Evolutionary conservation across 2,797 vertebrate species (phyloP).

Genomic region (Forpus xanthops): DNA sequence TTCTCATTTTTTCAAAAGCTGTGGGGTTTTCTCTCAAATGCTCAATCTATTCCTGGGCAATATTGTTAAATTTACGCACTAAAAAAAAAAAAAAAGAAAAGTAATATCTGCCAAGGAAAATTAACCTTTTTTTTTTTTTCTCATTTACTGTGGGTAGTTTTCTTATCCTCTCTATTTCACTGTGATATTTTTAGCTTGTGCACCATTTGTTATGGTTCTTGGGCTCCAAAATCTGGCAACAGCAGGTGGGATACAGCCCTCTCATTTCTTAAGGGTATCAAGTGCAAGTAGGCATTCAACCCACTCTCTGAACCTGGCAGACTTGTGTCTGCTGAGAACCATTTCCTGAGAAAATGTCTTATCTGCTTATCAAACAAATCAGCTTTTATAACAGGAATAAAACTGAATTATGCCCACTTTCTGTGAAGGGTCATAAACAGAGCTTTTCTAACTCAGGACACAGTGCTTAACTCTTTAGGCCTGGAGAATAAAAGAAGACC

Average conservation of each 20-base stretch:
- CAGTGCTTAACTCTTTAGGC: neutral
- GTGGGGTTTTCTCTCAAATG: neutral
- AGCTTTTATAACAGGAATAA: neutral
- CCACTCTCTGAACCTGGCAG: slow-evolving; percentile 4
- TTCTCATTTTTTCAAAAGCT: neutral
- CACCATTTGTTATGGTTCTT: neutral
- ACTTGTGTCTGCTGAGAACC: neutral
- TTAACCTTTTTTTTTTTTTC: neutral
- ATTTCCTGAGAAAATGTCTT: neutral
- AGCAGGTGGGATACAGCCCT: neutral
- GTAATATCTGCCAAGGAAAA: neutral
- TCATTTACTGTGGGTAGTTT: neutral
- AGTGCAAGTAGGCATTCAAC: neutral
- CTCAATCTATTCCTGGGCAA: neutral
- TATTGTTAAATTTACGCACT: slow-evolving; percentile 10
- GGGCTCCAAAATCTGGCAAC: neutral
- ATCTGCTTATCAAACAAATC: neutral
- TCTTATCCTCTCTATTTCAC: neutral
- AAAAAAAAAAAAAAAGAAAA: neutral
- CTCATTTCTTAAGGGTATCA: neutral
- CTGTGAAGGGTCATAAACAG: neutral
- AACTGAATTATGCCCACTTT: neutral
- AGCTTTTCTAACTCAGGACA: neutral
- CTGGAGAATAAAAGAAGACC: neutral
- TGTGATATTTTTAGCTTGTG: neutral